Evolutionary conservation across 2,113 vertebrate genomes (phyloP), one percentile per base, ranked within the genome.

Genomic region (Tachycineta bicolor): DNA sequence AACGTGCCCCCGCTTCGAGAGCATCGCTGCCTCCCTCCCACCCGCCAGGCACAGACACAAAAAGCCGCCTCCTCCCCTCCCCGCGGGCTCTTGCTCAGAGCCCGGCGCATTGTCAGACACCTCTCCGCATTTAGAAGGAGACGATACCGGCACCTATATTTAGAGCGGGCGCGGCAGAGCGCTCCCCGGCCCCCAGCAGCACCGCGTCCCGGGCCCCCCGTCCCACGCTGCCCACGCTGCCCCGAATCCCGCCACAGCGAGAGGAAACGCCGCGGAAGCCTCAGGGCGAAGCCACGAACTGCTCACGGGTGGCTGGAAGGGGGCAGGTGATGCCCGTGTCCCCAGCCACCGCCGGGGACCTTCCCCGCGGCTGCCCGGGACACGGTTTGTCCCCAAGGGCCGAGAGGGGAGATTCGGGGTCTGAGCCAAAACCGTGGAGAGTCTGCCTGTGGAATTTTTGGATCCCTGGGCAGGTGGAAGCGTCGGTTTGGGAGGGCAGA

Each of bases 91-190:
- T 95, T 97, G 96, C 93, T 97, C 75, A 94, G 78, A 89, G 65
- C 90, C 83, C 64, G 26, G 94, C 31, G 92, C 85, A 93, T 94
- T 90, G 83, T 96, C 91, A 94, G 93, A 91, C 89, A 78, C 84
- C 90, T 67, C 87, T 83, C 95, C 88, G 68, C 90, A 58, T 90
- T 89, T 93, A 95, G 94, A 90, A 97, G 93, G 41, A 94, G 77
- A 89, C 41, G 33, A 78, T 53, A 69, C 74, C 67, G 56, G 85
- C 55, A 41, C 47, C 86, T 68, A 43, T 84, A 64, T 84, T 92
- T 95, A 84, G 37, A 93, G 67, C 39, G 69, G 1, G 10, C 33
- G 77, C 1, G 17, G 60, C 86, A 71, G 31, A 9, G 13, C 39
- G 31, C 41, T 58, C 71, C 37, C 43, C 12, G 1, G 67, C 37